Conservation (phyloP, 2,113 vertebrate species). For the Empidonax alnorum region DNA sequence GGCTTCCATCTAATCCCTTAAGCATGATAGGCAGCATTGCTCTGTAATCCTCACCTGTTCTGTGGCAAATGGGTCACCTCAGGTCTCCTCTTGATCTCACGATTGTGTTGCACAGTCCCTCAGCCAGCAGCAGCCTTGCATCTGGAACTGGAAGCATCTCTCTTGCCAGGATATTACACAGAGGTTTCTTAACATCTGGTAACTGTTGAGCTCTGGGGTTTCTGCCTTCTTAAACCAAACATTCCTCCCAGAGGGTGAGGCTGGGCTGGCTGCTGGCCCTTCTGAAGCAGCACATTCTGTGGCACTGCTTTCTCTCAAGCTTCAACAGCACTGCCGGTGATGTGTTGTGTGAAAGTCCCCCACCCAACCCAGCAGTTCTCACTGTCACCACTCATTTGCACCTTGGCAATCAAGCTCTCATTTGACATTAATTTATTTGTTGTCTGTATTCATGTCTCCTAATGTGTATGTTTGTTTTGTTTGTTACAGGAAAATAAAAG, state of each 20-base stretch:
- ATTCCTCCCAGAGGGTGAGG: not conserved
- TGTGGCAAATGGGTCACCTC: not conserved
- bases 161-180: not conserved
- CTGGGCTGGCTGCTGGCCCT: not conserved
- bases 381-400: not conserved
- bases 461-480: slow-evolving; percentile 15
- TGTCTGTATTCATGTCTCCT: slow-evolving; percentile 28
- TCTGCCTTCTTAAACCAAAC: not conserved
- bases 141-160: not conserved
- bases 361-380: not conserved
- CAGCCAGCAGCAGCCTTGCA: not conserved
- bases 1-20: not conserved
- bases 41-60: not conserved
- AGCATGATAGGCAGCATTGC: not conserved
- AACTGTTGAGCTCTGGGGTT: not conserved
- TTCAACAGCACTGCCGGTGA: not conserved
- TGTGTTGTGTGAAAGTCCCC: not conserved
- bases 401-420: slow-evolving; percentile 37
- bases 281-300: not conserved
- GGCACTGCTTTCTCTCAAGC: not conserved
- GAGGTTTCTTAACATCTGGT: not conserved
- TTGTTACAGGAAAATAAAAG: slow-evolving; percentile 64
- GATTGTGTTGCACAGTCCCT: not conserved
- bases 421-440: slow-evolving; percentile 74
- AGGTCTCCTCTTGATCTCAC: not conserved